Base-by-base conservation (phyloP, 1,140 invertebrate genomes). In the Piezodorus guildinii region DNA sequence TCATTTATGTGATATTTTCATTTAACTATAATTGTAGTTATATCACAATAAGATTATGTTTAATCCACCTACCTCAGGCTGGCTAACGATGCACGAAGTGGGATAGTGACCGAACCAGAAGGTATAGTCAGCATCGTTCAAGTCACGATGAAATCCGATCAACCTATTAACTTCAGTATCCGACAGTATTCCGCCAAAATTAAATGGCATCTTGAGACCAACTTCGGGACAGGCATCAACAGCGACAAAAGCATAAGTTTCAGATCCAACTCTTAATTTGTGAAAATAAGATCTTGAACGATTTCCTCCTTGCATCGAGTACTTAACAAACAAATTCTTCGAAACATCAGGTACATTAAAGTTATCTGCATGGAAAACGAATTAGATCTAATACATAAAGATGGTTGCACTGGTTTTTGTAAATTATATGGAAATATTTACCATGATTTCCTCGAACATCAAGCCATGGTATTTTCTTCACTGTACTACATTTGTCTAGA, bases 381-480 rank as follows among this genome's bases (percentile, higher is more conserved):
- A 39, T 39, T 39, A 30, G 27, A 39, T 39, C 6, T 39, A 64
- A 30, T 30, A 30, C 27, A 30, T 30, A 30, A 30, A 56, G 8
- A 56, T 56, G 9, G 23, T 1, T 39, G 34, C n/a, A 12, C 6
- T 56, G 17, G 17, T 4, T 30, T 3, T 3, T 25, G 14, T n/a
- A 19, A 19, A 19, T 49, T 17, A 49, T 1, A 19, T n/a, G 5
- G 16, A 3, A 6, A 10, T 16, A 3, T 39, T 2, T 78, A 94
- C 91, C 93, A 84, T 96, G 94, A 81, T 96, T 96, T 74, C 94
- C 94, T 75, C 92, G 79, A 64, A 94, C 87, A 77, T 96, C 94
- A 51, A 96, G 76, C 91, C 92, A 96, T 14, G 81, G 76, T 5
- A 88, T 90, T 72, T 82, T 83, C 12, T 59, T 61, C 19, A 46